Evolutionary conservation across 1,140 invertebrate genomes (phyloP), one percentile per base, ranked within the genome.

Genomic region (Drosophila baimaii): DNA sequence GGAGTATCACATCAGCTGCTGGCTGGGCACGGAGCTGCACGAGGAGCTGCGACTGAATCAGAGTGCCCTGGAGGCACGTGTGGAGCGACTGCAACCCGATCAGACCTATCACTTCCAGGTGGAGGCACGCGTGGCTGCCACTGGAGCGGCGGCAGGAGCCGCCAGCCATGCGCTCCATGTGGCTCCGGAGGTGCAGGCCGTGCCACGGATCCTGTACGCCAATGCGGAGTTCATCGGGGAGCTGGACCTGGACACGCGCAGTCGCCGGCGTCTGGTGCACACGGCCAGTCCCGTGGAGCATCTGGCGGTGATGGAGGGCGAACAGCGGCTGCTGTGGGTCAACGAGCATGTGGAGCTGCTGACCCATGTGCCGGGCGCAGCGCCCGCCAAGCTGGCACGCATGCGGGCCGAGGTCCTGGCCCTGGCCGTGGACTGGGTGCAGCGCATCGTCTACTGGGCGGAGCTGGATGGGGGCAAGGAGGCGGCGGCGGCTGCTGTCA

Each of bases 401-500:
- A 93, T 97, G 21, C 94, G 95, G 55, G 94, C 94, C 17, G 94
- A 94, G 29, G 90, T 91, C 2, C 66, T 91, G 5, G 68, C 90
- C 2, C 90, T 98, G 8, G 95, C 95, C 8, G 93, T 97, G 0
- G 97, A 98, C 91, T 98, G 97, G 97, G 94, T 98, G 10, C 94
- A 95, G 41, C 93, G 96, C 49, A 95, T 95, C 46, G 91, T 98
- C 1, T 98, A 97, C 84, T 97, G 96, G 95, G 93, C 95, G 0
- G 96, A 97, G 91, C 91, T 94, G 49, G 77, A 90, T 15, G 92
- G n/a, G n/a, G n/a, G 93, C 13, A 12, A 4, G 3, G 29, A 29
- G 10, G 15, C 3, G 54, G 52, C 21, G 0, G 33, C n/a, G 7
- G 41, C 56, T 5, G 92, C 92, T 0, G 75, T 92, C 0, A 92